Evolutionary conservation across 1,140 invertebrate genomes (phyloP), one percentile per base, ranked within the genome.

Genomic region (Neelides sp.): DNA sequence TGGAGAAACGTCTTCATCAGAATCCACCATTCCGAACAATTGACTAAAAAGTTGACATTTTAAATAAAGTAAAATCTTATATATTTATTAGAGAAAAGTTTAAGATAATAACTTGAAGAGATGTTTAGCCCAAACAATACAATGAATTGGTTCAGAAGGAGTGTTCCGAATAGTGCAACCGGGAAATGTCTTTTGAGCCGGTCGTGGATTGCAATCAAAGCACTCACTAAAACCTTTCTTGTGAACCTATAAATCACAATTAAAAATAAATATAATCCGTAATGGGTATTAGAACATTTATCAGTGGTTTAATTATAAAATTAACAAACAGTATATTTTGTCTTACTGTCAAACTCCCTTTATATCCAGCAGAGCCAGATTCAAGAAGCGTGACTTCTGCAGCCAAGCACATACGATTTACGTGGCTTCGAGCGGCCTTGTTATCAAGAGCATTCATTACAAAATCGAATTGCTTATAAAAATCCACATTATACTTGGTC

Each of bases 111-210:
- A 90, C 85, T 97, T 98, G 66, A 98, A 98, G 13, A 99, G 74
- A 76, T 96, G 91, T 68, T 99, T 99, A 0, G 92, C 85, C 96
- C 96, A 99, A 2, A 98, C 91, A 62, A 99, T 93, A 66, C 96
- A 99, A 69, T 99, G 96, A 61, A 99, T 95, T 0, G 91, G 87
- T 67, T 98, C 93, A 12, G 92, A 96, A n/a, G 96, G 96, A 4
- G 96, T 99, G 65, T 99, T 99, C 40, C 96, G 75, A 59, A 99
- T 99, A 0, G 96, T 99, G 69, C 96, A 99, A 2, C 91, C 90
- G 2, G 96, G 93, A 70, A 83, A 99, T 10, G 85, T 85, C 68
- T 93, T 94, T 63, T 92, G 86, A 37, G 80, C 74, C 27, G 85
- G 78, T 69, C 94, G 92, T 1, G 90, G 88, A 50, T 82, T 79